These are phyloP conservation scores for Chloebia gouldiae DNA, from an alignment of 2,113 vertebrate species.

Conservation along the genomic window DNA sequence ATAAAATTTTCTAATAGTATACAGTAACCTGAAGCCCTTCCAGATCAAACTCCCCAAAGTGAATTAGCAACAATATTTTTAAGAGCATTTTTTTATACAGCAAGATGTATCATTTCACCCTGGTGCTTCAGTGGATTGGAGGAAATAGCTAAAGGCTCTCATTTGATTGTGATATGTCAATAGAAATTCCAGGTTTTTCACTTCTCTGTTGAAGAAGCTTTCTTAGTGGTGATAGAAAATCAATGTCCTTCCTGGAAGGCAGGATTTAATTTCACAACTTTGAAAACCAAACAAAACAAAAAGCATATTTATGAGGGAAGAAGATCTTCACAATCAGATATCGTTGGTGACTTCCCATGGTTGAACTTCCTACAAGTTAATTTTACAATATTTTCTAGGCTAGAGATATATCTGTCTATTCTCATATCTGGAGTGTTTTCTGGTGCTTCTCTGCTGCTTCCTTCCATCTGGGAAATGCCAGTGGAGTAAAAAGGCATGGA, in stretches of 20 bases:
- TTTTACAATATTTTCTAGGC: background rate
- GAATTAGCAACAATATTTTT: background rate
- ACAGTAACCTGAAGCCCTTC: background rate
- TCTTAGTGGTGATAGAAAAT: background rate
- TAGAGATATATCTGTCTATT: background rate
- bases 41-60: background rate
- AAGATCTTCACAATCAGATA: background rate
- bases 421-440: background rate
- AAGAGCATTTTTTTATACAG: background rate
- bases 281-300: background rate
- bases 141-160: background rate
- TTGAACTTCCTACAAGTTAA: background rate
- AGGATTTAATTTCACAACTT: background rate
- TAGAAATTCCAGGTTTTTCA: background rate
- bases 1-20: background rate
- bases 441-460: background rate
- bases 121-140: background rate
- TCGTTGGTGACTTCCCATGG: fast-evolving
- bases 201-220: background rate
- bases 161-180: background rate
- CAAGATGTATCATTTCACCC: background rate
- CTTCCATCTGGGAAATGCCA: background rate
- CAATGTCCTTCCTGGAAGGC: background rate
- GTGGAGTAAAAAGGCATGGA: background rate
- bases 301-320: background rate